These are phyloP conservation scores for Leistus spinibarbis DNA, from an alignment of 2,888 invertebrate genomes.

Conservation along the genomic window DNA sequence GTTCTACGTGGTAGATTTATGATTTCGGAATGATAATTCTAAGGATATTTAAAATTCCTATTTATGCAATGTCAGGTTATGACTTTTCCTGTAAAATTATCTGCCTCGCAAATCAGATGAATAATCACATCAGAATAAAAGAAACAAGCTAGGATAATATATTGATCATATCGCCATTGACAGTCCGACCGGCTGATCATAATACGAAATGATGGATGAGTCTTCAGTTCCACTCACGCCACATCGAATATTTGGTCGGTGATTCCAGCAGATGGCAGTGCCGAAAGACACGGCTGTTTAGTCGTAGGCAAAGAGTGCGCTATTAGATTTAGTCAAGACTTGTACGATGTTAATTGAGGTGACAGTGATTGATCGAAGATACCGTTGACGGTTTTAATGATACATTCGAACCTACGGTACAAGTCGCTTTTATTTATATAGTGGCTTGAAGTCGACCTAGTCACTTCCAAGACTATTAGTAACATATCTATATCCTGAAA, in stretches of 20 bases:
- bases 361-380: constrained; percentile 12
- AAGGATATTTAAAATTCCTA: too few relatives aligned
- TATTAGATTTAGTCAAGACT: constrained; percentile 15
- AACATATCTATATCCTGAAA: too few relatives aligned
- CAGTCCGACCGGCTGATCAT: background rate
- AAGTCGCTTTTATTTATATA: background rate
- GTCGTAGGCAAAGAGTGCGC: background rate
- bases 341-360: constrained; percentile 5
- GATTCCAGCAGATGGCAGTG: background rate
- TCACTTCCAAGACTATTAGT: background rate
- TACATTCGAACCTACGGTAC: too few relatives aligned
- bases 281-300: background rate
- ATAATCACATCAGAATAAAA: background rate
- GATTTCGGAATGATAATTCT: too few relatives aligned
- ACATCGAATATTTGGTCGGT: background rate
- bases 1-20: too few relatives aligned
- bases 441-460: background rate
- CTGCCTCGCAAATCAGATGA: too few relatives aligned
- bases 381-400: background rate
- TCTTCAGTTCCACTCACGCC: background rate
- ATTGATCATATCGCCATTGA: background rate
- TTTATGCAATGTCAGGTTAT: too few relatives aligned
- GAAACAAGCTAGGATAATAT: background rate
- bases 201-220: background rate
- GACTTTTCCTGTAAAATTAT: too few relatives aligned